Evolutionary conservation across 2,113 vertebrate species (phyloP), one percentile per base, ranked within the genome.

Genomic region (Atherinomorus stipes): DNA sequence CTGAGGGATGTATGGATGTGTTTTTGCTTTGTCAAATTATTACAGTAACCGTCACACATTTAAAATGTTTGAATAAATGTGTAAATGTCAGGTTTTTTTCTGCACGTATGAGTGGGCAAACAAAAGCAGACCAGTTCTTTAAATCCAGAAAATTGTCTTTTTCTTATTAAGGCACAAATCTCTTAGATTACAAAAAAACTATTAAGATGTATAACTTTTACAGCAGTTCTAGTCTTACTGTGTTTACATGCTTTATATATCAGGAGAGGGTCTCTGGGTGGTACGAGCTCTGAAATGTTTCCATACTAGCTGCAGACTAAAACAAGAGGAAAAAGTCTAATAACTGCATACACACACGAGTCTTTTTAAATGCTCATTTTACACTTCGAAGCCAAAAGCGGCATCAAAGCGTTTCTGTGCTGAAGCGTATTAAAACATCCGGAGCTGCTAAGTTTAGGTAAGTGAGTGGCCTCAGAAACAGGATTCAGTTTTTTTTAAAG

Each of bases 271-370:
- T 47, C 45, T 0, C 57, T 22, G 67, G 69, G 45, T 11, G 71
- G 59, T 68, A 61, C 12, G 58, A 53, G 5, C 67, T 59, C 70
- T 56, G 73, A 81, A 82, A 83, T 75, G 62, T 88, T 85, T 90
- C 84, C 82, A 80, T 85, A 85, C 79, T 80, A 86, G 56, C 40
- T 0, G 7, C 23, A 56, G 67, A 53, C 54, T 74, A 31, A 19
- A 47, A 13, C 15, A 72, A 50, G 47, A 61, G 22, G 38, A 74
- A 83, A 76, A 76, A 0, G 15, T 74, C 58, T 83, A 61, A 51
- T 85, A 76, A 78, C 51, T 59, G 47, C 69, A 62, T 68, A 74
- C 76, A 78, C 44, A 19, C 85, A 76, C 80, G 64, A 61, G 74
- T 47, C 78, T 64, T 58, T 76, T 71, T 71, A 80, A 84, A 80